Conservation (phyloP, 2,113 vertebrate genomes). For the Trogon surrucura region DNA sequence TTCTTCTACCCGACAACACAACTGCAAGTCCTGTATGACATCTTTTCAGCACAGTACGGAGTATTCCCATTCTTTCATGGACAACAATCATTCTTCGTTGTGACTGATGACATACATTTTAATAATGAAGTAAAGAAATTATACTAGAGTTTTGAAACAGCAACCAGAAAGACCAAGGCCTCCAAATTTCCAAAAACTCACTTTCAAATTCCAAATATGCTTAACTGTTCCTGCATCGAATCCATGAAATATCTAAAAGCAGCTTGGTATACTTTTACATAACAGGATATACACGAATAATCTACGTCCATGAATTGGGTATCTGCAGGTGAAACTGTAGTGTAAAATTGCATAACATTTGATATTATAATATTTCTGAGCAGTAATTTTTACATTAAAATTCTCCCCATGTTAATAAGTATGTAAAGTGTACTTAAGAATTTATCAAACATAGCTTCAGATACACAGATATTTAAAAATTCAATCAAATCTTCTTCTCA, state of each 20-base stretch:
- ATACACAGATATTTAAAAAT: not conserved
- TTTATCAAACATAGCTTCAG: not conserved
- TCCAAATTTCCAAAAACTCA: not conserved
- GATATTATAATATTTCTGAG: not conserved
- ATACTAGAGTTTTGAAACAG: not conserved
- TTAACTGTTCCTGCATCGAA: not conserved
- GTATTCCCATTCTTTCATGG: not conserved
- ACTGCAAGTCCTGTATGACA: not conserved
- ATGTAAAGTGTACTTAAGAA: not conserved
- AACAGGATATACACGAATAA: not conserved
- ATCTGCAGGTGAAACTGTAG: not conserved
- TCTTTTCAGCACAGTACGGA: not conserved
- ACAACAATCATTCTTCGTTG: not conserved
- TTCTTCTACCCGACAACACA: not conserved
- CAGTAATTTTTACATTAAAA: not conserved
- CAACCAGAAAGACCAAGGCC: not conserved
- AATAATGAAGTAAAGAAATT: not conserved
- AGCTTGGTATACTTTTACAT: not conserved
- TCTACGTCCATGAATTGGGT: not conserved
- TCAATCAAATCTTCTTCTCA: not conserved
- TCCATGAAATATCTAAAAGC: not conserved
- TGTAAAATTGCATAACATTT: not conserved
- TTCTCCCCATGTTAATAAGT: not conserved
- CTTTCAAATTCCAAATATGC: not conserved
- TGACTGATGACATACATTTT: not conserved